Evolutionary conservation across 1,140 invertebrate genomes (phyloP).

Genomic region (Pogonus chalceus): DNA sequence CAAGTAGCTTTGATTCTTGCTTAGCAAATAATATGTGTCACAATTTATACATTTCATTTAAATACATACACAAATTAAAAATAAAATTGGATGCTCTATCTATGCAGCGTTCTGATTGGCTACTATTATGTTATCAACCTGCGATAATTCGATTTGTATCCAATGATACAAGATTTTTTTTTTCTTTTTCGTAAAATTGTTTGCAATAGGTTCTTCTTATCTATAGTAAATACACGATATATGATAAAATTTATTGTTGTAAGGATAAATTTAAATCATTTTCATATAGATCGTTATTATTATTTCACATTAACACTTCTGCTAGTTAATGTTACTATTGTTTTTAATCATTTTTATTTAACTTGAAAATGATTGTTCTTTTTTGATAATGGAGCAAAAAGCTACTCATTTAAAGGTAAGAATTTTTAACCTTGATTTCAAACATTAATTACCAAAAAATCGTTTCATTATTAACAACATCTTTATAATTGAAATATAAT

Average conservation of each 20-base stretch:
- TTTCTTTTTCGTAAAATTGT: not conserved
- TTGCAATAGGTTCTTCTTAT: not conserved
- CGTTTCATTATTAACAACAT: too few species aligned
- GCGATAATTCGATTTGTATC: not conserved
- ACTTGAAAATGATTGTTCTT: too few species aligned
- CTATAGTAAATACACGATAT: not conserved
- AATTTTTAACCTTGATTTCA: too few species aligned
- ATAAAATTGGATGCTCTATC: not conserved
- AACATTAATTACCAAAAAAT: too few species aligned
- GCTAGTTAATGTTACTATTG: too few species aligned
- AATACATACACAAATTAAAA: not conserved
- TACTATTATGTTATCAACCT: not conserved
- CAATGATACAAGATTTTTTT: not conserved
- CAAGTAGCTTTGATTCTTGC: not conserved
- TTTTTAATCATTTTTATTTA: too few species aligned
- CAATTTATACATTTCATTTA: not conserved
- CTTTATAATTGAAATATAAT: too few species aligned
- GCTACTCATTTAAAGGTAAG: too few species aligned
- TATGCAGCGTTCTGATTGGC: not conserved
- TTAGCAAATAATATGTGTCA: not conserved
- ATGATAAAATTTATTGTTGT: conserved; percentile 1
- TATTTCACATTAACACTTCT: too few species aligned
- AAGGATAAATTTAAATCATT: not conserved
- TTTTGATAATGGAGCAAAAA: too few species aligned
- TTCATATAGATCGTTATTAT: not conserved